A percentile compares a stretch with the other conserved stretches of the same genome.
Evolutionary conservation across 2,797 vertebrate genomes (phyloP).

Genomic region (Spea hammondii): DNA sequence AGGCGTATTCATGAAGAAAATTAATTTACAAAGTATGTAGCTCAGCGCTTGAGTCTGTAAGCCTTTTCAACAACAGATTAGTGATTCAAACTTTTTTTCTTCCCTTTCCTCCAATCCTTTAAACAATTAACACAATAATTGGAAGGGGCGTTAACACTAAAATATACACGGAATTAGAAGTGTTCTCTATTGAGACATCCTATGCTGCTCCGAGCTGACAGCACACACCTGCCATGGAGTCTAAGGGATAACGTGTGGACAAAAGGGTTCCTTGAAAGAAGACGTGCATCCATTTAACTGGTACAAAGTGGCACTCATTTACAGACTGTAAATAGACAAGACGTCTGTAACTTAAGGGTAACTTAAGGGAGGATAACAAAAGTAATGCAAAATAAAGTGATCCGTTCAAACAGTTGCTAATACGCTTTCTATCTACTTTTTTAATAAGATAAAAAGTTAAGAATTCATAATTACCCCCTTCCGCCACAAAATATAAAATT

Average conservation of each 20-base stretch:
- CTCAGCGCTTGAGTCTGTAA: slow-evolving; percentile 62
- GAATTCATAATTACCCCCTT: too few species aligned
- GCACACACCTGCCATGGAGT: slow-evolving; percentile 26
- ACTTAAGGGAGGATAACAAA: background rate
- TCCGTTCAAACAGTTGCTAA: too few species aligned
- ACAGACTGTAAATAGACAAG: too few species aligned
- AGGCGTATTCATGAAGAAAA: slow-evolving; percentile 72
- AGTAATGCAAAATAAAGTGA: background rate
- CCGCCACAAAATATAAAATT: too few species aligned
- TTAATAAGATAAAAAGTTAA: too few species aligned
- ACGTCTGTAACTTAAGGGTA: too few species aligned
- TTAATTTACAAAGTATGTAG: slow-evolving; percentile 71
- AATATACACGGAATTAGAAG: slow-evolving; percentile 56
- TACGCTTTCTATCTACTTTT: too few species aligned
- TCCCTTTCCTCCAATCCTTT: slow-evolving; percentile 62
- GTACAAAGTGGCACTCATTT: background rate
- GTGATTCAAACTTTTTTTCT: slow-evolving; percentile 63
- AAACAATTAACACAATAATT: slow-evolving; percentile 70
- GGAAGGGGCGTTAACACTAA: slow-evolving; percentile 66
- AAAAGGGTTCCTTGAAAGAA: background rate
- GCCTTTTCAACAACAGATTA: slow-evolving; percentile 72
- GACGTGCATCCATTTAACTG: background rate
- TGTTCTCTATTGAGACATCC: slow-evolving; percentile 24
- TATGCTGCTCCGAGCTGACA: background rate
- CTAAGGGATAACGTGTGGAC: background rate